phyloP scores from a whole-genome alignment of 2,888 invertebrate species.

The Catocala nupta region DNA sequence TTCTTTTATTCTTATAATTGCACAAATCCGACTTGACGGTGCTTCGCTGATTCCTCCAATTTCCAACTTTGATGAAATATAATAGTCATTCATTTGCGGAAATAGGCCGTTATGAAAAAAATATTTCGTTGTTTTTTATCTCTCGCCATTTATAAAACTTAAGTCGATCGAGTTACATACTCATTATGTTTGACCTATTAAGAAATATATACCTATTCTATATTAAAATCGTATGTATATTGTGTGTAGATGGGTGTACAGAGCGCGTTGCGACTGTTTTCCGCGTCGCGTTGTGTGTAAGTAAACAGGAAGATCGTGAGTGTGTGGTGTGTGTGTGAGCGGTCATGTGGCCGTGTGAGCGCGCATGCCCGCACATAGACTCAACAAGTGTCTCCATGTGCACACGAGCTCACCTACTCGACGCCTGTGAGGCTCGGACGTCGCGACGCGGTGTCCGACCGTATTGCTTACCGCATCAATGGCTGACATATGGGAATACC shows the following conservation, averaged over 20 bases:
- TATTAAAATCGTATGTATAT: conserved; percentile 6
- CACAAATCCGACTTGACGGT: conserved; percentile 76
- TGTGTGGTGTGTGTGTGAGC: conserved; percentile 24
- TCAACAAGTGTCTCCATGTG: conserved; percentile 86
- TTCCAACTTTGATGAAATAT: conserved; percentile 71
- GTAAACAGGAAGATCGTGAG: conserved; percentile 15
- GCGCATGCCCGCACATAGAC: conserved; percentile 72
- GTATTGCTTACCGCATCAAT: conserved; percentile 48
- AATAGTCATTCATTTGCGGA: conserved; percentile 67
- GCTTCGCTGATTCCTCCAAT: conserved; percentile 61
- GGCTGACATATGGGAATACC: conserved; percentile 36
- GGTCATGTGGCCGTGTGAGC: conserved; percentile 51
- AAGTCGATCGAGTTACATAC: conserved; percentile 44
- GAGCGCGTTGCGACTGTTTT: conserved; percentile 24
- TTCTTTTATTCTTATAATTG: conserved; percentile 82
- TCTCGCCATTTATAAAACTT: conserved; percentile 54
- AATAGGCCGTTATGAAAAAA: conserved; percentile 58
- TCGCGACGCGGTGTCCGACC: conserved; percentile 48
- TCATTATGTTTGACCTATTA: conserved; percentile 38
- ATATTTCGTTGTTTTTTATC: conserved; percentile 44
- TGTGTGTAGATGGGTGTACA: conserved; percentile 18
- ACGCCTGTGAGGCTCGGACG: conserved; percentile 42
- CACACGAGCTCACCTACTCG: conserved; percentile 47
- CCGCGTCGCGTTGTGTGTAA: conserved; percentile 1
- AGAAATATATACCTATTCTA: background rate